Base-by-base conservation (phyloP, 1,140 invertebrate genomes). In the Physella acuta region DNA sequence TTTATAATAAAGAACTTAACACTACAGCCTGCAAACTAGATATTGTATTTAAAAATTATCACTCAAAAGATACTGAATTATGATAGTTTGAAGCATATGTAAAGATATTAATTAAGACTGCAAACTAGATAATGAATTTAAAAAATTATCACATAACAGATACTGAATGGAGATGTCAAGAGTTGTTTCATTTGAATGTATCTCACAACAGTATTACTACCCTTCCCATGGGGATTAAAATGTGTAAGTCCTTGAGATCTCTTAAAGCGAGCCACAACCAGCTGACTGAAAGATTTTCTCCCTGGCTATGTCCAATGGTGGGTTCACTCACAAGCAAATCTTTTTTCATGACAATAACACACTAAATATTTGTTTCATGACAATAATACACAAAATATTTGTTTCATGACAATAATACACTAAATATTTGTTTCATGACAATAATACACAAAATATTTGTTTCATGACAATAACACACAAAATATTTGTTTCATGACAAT, bases 291-390 rank as follows among this genome's bases (percentile, higher is more conserved):
- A n/a, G n/a, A 3, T 65, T 39, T 24, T 37, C 62, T 34, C 62
- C 62, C 0, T 65, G 62, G 62, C 62, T 52, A 30, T 65, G 62
- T 28, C 62, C 62, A 4, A 52, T 65, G 62, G 62, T 65, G 26
- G 33, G 3, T 62, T 24, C 26, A n/a, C n/a, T n/a, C n/a, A n/a
- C n/a, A n/a, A n/a, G n/a, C n/a, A n/a, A n/a, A n/a, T n/a, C n/a
- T n/a, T n/a, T 59, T 33, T 53, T 53, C 28, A 5, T 4, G 5
- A 11, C 28, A 5, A 24, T 11, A 20, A 53, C 4, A 3, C 52
- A 53, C 52, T 24, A 8, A 53, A 11, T 24, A 14, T 49, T 14
- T n/a, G 11, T 49, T 14, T 11, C 11, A 49, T 14, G 44, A 11
- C 44, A 49, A 49, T 14, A 14, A 49, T 49, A 11, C 11, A 49